Evolutionary conservation across 2,797 vertebrate genomes (phyloP), one percentile per base, ranked within the genome.

Genomic region (Sebastes diploproa): DNA sequence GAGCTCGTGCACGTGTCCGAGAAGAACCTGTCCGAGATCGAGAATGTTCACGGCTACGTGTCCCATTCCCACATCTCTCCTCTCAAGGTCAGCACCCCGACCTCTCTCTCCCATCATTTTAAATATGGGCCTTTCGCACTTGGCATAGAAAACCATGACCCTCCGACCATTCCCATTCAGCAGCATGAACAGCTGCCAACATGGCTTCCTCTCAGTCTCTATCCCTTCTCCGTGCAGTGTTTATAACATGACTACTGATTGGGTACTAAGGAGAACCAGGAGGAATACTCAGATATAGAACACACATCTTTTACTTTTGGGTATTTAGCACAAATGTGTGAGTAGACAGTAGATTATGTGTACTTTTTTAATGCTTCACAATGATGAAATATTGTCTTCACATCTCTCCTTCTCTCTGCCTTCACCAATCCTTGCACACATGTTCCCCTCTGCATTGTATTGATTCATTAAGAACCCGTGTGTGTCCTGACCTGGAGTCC

Each of bases 1-100:
- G 98, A 99, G 88, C 96, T 99, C 3, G 98, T 99, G 86, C 98
- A 99, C 0, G 96, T 99, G 62, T 98, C 98, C 0, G 97, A 99
- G 93, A 98, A 98, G 95, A 99, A 98, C 91, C 92, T 99, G 58
- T 99, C 98, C 12, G 98, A 99, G 89, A 98, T 99, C 80, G 98
- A 99, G 94, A 99, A 99, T 71, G 97, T 99, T 77, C 98, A 98
- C 10, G 98, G 98, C 91, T 98, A 97, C 1, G 98, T 99, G 85
- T 96, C 98, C 52, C 98, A 99, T 92, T 97, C 98, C 0, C 98
- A 99, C 94, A 98, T 99, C 93, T 99, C 98, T 83, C 98, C 98
- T 84, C 94, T 99, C 90, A 99, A 99, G 97, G 98, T 99, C 86
- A 93, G 96, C 84, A 11, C 7, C 13, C 2, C 3, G 11, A 7